Base-by-base conservation (phyloP, 2,113 vertebrate genomes). In the Megaceryle maxima region DNA sequence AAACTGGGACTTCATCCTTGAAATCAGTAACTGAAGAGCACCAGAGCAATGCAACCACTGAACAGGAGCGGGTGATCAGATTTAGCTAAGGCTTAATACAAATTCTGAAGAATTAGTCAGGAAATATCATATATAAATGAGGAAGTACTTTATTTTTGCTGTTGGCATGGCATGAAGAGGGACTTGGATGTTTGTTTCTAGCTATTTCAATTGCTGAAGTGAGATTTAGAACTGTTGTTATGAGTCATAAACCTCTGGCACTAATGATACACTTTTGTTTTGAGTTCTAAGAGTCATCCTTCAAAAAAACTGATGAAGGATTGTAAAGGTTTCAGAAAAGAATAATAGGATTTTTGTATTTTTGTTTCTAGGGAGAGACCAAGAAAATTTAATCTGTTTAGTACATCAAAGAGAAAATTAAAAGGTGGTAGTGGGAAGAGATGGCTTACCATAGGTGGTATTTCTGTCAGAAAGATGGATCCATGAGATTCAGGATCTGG, bases 391-490 rank as follows among this genome's bases (percentile, higher is more conserved):
- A 19, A 51, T 80, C 24, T 68, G 28, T 75, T 84, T 86, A 78
- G 53, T 68, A 13, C 53, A 88, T 75, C 39, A 74, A 75, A 92
- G 43, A 81, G 43, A 94, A 94, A 88, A 88, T 75, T 72, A 92
- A 87, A 62, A 86, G 13, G 33, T 75, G 68, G 56, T 29, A 10
- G 64, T 67, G 46, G 79, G 85, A 95, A 88, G 74, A 89, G n/a
- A 68, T 82, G 26, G 22, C 62, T 96, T 87, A 60, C 25, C 60
- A 83, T 89, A 72, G 93, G 77, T 78, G 77, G 55, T 59, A 37
- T 55, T 94, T 90, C 60, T 92, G 75, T 70, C 57, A 67, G 50
- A 87, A 96, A 87, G 82, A 94, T 77, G 51, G 69, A 91, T 86
- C 67, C 25, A n/a, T 46, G 41, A 56, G 43, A 74, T 83, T 82